Conservation (phyloP, 2,888 invertebrate species). For the Emmelina monodactyla region DNA sequence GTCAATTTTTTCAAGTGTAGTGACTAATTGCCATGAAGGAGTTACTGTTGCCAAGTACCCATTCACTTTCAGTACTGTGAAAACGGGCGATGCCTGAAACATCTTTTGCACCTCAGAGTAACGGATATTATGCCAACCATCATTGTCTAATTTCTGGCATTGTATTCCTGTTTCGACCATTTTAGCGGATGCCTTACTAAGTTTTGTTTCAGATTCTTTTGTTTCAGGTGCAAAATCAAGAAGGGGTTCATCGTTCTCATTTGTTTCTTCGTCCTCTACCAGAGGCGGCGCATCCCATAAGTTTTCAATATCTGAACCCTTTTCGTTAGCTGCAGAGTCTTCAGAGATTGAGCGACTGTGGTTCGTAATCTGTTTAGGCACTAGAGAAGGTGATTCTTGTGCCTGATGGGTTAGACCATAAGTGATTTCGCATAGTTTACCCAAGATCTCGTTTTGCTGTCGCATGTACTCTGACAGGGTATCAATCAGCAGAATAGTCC, state of each 20-base stretch:
- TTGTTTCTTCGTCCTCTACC: neutral
- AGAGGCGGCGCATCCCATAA: neutral
- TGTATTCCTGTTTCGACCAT: conserved; percentile 3
- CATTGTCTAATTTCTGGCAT: conserved; percentile 4
- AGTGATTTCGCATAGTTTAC: neutral
- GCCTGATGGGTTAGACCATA: neutral
- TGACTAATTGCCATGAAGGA: conserved; percentile 8
- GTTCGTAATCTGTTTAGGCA: no score
- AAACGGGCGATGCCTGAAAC: conserved; percentile 15
- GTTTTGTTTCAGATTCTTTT: conserved; percentile 4
- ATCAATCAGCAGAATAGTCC: no score
- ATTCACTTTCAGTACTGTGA: conserved; percentile 11
- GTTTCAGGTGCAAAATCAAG: conserved; percentile 6
- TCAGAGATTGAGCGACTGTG: neutral
- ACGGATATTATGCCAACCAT: conserved; percentile 9
- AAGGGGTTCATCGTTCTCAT: neutral
- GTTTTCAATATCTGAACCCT: no score
- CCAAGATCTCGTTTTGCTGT: neutral
- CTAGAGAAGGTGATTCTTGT: no score
- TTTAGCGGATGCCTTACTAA: conserved; percentile 1
- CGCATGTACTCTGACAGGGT: no score
- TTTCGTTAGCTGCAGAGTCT: no score
- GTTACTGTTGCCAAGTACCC: conserved; percentile 10
- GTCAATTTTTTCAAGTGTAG: conserved; percentile 10
- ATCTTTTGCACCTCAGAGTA: conserved; percentile 13